phyloP scores from a whole-genome alignment of 2,113 vertebrate species.

The Zosterops pallidus region DNA sequence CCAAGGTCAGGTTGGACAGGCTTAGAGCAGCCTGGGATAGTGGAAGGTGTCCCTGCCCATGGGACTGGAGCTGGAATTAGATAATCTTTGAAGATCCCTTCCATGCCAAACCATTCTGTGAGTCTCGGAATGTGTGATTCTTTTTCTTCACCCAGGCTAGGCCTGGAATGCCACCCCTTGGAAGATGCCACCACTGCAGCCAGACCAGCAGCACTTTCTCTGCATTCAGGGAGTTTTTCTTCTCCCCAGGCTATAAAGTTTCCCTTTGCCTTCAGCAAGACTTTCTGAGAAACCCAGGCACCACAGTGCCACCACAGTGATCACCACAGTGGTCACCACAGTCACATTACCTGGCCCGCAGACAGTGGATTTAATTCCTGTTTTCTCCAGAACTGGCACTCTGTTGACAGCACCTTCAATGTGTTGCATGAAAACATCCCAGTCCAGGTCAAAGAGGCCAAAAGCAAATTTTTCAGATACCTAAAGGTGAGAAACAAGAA shows the following conservation, averaged over 20 bases:
- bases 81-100: background rate
- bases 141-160: background rate
- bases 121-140: background rate
- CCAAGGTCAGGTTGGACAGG: rapidly evolving
- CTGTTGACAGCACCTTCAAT: slow-evolving; percentile 91
- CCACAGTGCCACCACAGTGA: rapidly evolving
- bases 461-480: slow-evolving; percentile 93
- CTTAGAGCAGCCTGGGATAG: rapidly evolving
- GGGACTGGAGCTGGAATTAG: background rate
- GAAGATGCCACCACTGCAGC: slow-evolving; percentile 8
- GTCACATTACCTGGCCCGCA: slow-evolving; percentile 87
- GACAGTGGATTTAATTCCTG: slow-evolving; percentile 94
- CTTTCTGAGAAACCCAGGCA: rapidly evolving
- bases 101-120: background rate
- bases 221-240: background rate
- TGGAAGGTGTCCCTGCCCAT: background rate
- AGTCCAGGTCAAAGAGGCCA: slow-evolving; percentile 95
- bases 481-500: slow-evolving; percentile 53
- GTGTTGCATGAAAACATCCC: slow-evolving; percentile 93
- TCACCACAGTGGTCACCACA: background rate
- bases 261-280: background rate
- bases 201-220: background rate
- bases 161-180: slow-evolving; percentile 40
- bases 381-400: slow-evolving; percentile 87
- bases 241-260: background rate